Evolutionary conservation across 2,888 invertebrate genomes (phyloP), one percentile per base, ranked within the genome.

Genomic region (Hirudinaria manillensis): DNA sequence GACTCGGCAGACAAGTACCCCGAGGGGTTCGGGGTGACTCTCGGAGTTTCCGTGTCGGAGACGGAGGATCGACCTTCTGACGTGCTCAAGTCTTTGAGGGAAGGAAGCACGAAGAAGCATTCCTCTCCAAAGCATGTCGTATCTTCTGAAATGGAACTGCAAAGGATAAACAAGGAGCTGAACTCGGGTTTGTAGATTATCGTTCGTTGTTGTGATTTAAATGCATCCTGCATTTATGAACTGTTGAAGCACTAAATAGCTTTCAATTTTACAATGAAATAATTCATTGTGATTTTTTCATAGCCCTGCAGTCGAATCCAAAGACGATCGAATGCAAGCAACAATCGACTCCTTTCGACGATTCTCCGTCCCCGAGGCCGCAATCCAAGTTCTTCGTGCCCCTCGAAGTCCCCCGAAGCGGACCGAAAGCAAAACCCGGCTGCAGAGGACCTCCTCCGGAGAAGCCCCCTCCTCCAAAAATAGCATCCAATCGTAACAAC

Each of bases 1-100:
- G 85, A 85, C 77, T 81, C 83, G 7, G 78, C 82, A 34, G 85
- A 85, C 75, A 85, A 85, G 75, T 84, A 84, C 77, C 83, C 83
- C 6, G 84, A 84, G 51, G 78, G 80, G 61, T 85, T 85, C 79
- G 77, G 76, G 38, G 82, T 83, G 3, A 82, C 83, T 38, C 75
- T 83, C 6, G 77, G 79, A 32, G 83, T 85, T 7, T 68, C 68
- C 36, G 68, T 34, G 68, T 80, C 83, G 16, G 80, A 80, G 2
- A 82, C 81, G 71, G 83, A 83, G 36, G 78, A 81, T 32, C 81
- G 81, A 2, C 79, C 78, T 29, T 77, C 77, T 4, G 82, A 82
- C 70, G 78, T 79, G 36, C 24, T 45, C 21, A 27, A 16, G 19
- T 34, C 16, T 21, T n/a, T 61, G 61, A 61, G 3, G 29, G 61